phyloP scores from a whole-genome alignment of 2,113 vertebrate genomes.

The Gavia stellata region DNA sequence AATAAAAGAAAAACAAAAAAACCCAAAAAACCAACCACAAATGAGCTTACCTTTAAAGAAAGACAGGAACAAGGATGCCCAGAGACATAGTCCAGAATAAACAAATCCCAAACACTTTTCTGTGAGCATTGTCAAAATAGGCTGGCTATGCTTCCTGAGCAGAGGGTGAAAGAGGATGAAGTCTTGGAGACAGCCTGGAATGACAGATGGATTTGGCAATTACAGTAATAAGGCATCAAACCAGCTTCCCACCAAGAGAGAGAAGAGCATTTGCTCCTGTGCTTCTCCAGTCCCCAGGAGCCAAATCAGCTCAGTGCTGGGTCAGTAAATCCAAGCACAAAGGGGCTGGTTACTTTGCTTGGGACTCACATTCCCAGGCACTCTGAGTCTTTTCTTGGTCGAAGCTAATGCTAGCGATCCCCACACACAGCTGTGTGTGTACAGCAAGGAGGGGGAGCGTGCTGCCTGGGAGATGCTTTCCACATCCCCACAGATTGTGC shows the following conservation, averaged over 20 bases:
- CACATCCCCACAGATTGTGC: neutral
- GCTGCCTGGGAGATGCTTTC: neutral
- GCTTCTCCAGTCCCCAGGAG: neutral
- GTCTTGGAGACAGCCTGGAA: neutral
- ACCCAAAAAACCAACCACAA: neutral
- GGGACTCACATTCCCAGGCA: neutral
- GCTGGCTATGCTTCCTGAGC: neutral
- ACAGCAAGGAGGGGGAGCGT: neutral
- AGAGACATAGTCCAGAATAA: conserved; percentile 32
- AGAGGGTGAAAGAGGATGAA: neutral
- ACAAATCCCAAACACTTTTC: conserved; percentile 9
- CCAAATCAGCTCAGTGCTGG: neutral
- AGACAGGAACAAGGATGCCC: conserved; percentile 33
- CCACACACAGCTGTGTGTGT: neutral
- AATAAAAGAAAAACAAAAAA: neutral
- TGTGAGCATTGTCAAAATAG: conserved; percentile 8
- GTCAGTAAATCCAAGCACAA: neutral
- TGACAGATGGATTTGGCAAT: conserved; percentile 27
- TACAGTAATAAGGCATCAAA: conserved; percentile 24
- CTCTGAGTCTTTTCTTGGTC: neutral
- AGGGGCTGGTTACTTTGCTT: neutral
- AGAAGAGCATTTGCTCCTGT: neutral
- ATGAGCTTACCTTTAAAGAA: conserved; percentile 35
- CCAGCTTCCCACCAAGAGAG: neutral
- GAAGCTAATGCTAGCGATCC: neutral